Base-by-base conservation (phyloP, 2,797 vertebrate species). In the Sarcophilus harrisii region DNA sequence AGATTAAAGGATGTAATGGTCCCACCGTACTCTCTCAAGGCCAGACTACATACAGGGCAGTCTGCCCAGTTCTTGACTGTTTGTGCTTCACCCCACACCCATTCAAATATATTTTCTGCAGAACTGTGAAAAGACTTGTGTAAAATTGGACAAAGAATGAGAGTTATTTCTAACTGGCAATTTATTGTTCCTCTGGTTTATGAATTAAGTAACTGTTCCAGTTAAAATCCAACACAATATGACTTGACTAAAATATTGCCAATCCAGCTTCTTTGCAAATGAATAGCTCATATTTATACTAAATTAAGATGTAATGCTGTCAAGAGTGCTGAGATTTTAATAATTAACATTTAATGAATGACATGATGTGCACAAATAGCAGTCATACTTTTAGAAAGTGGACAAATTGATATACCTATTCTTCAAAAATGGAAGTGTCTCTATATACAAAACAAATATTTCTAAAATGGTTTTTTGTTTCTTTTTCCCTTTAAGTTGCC, bases 261-360 rank as follows among this genome's bases (percentile, higher is more conserved):
- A 57, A 13, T 21, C 66, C 5, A 54, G 21, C 57, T 91, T 92
- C 5, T 58, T 93, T 87, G 27, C 21, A 92, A 3, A 27, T 28
- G 30, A 92, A 54, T 94, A 58, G 52, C 59, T 93, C 91, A 89
- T 52, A 90, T 90, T 90, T 92, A 52, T 89, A 93, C 52, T 57
- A 92, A 62, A 9, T 58, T 57, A 66, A 29, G 21, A 73, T n/a
- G 57, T 13, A 30, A 96, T 49, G 49, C 49, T 91, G 3, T 55
- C 30, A 92, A 92, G 30, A 91, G 1, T 58, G 38, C 1, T 90
- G 58, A 94, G 49, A 28, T 94, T 93, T 24, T 93, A 52, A 38
- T 66, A 66, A 13, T 28, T 89, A 90, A 89, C 45, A 29, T n/a
- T 38, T 73, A 54, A 59, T 66, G 66, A 12, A 27, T 92, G 66